phyloP scores from a whole-genome alignment of 2,113 vertebrate species.

The Plectropomus leopardus region DNA sequence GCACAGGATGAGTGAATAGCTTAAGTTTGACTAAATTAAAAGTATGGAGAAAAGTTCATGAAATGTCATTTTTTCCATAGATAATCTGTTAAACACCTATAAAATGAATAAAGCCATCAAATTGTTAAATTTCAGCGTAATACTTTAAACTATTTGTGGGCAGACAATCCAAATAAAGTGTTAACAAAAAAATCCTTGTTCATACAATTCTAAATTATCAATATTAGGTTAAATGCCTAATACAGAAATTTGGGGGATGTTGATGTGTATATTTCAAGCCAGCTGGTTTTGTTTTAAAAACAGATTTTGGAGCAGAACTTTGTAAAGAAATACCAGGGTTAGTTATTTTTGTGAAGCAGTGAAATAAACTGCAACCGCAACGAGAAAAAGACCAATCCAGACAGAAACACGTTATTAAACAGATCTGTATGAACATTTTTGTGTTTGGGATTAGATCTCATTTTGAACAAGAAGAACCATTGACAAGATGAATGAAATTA shows the following conservation, averaged over 20 bases:
- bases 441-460: background rate
- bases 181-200: too few species aligned
- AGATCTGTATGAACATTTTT: background rate
- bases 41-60: too few species aligned
- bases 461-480: conserved; percentile 22
- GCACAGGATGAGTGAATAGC: too few species aligned
- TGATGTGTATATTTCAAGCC: background rate
- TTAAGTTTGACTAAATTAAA: too few species aligned
- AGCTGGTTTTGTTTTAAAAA: background rate
- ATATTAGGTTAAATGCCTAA: background rate
- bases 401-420: background rate
- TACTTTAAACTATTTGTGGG: too few species aligned
- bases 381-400: background rate
- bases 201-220: background rate
- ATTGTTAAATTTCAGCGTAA: too few species aligned
- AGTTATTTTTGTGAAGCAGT: background rate
- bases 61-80: too few species aligned
- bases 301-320: background rate
- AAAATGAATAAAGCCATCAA: too few species aligned
- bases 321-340: background rate
- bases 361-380: background rate
- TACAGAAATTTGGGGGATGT: background rate
- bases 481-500: conserved; percentile 65
- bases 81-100: too few species aligned
- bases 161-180: too few species aligned